phyloP scores from a whole-genome alignment of 2,113 vertebrate genomes.

The Megaceryle torquata region DNA sequence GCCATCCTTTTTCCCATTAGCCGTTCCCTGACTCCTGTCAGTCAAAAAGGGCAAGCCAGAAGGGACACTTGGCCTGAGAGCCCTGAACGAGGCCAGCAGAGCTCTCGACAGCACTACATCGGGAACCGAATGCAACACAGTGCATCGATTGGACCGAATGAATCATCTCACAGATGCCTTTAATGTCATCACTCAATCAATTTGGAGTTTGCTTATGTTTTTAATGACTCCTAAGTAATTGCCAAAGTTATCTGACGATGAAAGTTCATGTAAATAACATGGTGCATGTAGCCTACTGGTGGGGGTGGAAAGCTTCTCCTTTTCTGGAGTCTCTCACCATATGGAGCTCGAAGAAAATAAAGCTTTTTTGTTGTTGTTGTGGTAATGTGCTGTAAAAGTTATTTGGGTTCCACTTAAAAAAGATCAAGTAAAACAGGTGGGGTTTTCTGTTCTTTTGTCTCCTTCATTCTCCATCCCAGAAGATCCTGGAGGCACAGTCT shows the following conservation, averaged over 20 bases:
- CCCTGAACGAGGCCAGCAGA: background rate
- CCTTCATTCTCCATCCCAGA: background rate
- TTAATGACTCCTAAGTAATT: background rate
- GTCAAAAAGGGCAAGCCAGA: background rate
- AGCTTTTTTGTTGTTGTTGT: background rate
- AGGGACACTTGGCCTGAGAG: background rate
- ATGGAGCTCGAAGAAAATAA: background rate
- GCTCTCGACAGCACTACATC: background rate
- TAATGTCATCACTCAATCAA: background rate
- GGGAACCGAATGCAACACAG: fast-evolving
- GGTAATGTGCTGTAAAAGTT: background rate
- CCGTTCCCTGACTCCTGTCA: no score
- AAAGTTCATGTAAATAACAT: background rate
- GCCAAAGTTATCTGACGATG: background rate
- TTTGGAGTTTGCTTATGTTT: background rate
- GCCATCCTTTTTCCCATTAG: background rate
- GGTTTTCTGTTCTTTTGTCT: background rate
- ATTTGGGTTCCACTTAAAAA: background rate
- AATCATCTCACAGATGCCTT: background rate
- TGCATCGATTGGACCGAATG: background rate
- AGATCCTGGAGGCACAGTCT: background rate
- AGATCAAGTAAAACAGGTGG: background rate
- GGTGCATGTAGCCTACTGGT: background rate
- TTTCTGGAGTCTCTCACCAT: background rate
- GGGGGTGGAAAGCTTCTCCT: background rate